phyloP scores from a whole-genome alignment of 2,797 vertebrate genomes.

The Hoplostethus atlanticus region DNA sequence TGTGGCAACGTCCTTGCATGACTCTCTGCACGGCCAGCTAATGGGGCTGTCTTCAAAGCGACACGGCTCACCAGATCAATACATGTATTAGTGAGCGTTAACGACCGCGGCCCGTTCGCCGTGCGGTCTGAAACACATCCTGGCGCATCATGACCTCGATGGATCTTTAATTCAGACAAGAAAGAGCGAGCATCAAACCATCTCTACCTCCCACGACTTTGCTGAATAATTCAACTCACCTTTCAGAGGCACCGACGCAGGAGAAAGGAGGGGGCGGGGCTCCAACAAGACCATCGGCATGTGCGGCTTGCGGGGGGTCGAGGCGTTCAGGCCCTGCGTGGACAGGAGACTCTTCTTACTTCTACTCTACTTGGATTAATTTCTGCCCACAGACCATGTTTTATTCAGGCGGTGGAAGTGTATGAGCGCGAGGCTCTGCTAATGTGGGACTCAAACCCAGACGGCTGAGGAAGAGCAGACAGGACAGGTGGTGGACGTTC shows the following conservation, averaged over 20 bases:
- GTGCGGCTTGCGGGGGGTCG: not conserved
- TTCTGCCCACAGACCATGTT: conserved; percentile 4
- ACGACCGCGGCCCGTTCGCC: conserved; percentile 13
- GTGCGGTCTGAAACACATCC: conserved; percentile 27
- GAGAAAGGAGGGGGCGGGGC: not conserved
- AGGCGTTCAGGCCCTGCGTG: no score
- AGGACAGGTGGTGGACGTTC: not conserved
- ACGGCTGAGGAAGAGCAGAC: no score
- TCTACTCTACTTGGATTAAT: not conserved
- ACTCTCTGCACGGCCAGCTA: conserved; percentile 13
- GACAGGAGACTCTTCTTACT: no score
- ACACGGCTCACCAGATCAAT: conserved; percentile 31
- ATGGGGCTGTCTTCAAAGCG: conserved; percentile 12
- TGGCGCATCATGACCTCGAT: conserved; percentile 42
- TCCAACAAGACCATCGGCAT: no score
- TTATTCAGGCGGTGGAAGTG: not conserved
- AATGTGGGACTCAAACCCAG: not conserved
- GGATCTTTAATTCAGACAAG: conserved; percentile 37
- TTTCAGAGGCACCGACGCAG: conserved; percentile 7
- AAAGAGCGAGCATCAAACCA: conserved; percentile 20
- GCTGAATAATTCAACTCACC: conserved; percentile 48
- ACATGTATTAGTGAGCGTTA: conserved; percentile 51
- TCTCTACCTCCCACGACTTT: conserved; percentile 35
- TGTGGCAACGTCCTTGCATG: conserved; percentile 7
- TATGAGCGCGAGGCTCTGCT: not conserved